Conservation (phyloP, 2,888 invertebrate genomes). For the Rotaria sp. region DNA sequence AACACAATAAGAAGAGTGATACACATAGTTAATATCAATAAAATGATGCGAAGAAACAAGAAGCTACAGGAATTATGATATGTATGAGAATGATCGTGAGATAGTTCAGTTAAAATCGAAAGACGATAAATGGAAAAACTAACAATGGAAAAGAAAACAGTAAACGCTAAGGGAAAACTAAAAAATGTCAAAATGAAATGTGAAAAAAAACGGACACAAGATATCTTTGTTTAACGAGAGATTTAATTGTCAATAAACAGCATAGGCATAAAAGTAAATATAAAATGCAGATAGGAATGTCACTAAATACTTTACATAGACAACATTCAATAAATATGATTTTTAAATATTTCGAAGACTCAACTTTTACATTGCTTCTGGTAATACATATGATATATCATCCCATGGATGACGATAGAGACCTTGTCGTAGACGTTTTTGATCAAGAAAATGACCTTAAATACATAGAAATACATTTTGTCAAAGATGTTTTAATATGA, state of each 20-base stretch:
- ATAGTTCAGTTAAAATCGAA: not conserved
- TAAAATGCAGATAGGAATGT: not conserved
- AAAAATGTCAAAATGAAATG: not conserved
- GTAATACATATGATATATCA: slow-evolving; percentile 82
- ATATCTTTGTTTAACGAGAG: not conserved
- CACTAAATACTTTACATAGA: not conserved
- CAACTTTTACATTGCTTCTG: slow-evolving; percentile 58
- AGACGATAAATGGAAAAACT: not conserved
- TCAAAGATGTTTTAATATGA: not conserved
- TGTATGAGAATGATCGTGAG: slow-evolving; percentile 9
- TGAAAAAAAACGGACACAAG: not conserved
- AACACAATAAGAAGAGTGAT: not conserved
- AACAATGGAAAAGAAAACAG: not conserved
- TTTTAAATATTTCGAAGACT: not conserved
- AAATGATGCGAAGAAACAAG: not conserved
- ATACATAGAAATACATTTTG: slow-evolving; percentile 57
- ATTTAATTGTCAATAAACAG: not conserved
- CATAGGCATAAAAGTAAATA: not conserved
- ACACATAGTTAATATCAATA: not conserved
- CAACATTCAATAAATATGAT: not conserved
- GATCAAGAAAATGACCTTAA: slow-evolving; percentile 78
- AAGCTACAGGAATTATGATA: not conserved
- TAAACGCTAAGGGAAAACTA: not conserved
- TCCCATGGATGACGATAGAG: slow-evolving; percentile 99
- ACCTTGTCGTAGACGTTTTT: slow-evolving; percentile 94